Conservation (phyloP, 2,113 vertebrate species). For the Sturnira hondurensis region DNA sequence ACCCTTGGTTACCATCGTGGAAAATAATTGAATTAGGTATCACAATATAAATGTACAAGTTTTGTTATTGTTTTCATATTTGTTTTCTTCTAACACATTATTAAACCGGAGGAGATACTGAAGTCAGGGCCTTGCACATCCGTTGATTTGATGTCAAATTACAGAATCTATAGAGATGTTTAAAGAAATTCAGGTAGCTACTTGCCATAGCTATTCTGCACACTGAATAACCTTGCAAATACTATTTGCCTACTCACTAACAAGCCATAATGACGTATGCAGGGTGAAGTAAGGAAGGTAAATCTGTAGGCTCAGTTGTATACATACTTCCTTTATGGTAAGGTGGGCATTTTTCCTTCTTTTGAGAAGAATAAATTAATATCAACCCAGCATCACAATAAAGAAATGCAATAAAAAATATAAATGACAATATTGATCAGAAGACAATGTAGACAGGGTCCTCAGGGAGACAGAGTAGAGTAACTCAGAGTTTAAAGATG, state of each 20-base stretch:
- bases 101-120: background rate
- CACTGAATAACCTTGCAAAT: background rate
- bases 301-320: background rate
- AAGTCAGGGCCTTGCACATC: background rate
- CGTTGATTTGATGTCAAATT: background rate
- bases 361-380: constrained; percentile 36
- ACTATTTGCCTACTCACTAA: background rate
- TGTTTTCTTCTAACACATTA: constrained; percentile 16
- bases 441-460: background rate
- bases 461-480: background rate
- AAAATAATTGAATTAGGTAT: constrained; percentile 64
- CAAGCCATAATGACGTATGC: background rate
- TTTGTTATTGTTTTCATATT: constrained; percentile 20
- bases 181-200: background rate
- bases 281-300: background rate
- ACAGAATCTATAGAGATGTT: background rate
- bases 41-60: constrained; percentile 38
- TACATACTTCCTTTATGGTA: background rate
- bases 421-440: background rate
- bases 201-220: background rate
- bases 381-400: background rate
- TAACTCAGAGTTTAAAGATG: background rate
- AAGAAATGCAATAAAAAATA: constrained; percentile 9
- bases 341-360: background rate
- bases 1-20: constrained; percentile 49